A percentile compares a stretch with the other conserved stretches of the same genome.
Evolutionary conservation across 1,140 invertebrate genomes (phyloP).

Genomic region (Temnothorax nylanderi): DNA sequence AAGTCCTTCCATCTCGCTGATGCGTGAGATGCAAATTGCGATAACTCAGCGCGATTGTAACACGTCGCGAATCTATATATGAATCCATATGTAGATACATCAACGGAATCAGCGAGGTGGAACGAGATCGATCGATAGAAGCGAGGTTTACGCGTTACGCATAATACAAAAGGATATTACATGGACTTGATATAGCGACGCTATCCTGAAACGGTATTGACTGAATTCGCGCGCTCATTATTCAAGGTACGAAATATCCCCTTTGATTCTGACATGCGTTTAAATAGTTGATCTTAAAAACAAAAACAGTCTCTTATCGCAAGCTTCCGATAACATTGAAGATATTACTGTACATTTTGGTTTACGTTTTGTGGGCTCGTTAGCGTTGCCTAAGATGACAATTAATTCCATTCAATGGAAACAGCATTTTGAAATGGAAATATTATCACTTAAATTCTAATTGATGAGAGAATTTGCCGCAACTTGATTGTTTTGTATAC

Average conservation of each 20-base stretch:
- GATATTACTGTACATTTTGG: not conserved
- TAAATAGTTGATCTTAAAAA: not conserved
- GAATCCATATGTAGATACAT: slow-evolving; percentile 42
- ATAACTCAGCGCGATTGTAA: slow-evolving; percentile 52
- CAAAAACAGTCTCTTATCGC: not conserved
- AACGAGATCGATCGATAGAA: slow-evolving; percentile 44
- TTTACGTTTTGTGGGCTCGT: not conserved
- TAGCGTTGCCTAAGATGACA: not conserved
- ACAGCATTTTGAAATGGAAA: not conserved
- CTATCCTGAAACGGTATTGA: slow-evolving; percentile 20
- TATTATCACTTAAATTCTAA: slow-evolving; percentile 4
- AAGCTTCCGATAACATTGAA: not conserved
- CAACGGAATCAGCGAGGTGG: slow-evolving; percentile 27
- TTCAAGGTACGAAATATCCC: slow-evolving; percentile 17
- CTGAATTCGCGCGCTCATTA: not conserved
- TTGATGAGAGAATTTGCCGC: not conserved
- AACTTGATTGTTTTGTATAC: not conserved
- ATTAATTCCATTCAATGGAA: not conserved
- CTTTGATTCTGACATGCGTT: slow-evolving; percentile 21
- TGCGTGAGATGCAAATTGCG: slow-evolving; percentile 55
- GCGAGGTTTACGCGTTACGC: slow-evolving; percentile 30
- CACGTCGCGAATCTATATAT: slow-evolving; percentile 43
- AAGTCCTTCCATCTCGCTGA: not conserved
- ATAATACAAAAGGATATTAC: slow-evolving; percentile 59
- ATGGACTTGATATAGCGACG: not conserved